Conservation (phyloP, 2,888 invertebrate genomes). For the Ecliptopera silaceata region DNA sequence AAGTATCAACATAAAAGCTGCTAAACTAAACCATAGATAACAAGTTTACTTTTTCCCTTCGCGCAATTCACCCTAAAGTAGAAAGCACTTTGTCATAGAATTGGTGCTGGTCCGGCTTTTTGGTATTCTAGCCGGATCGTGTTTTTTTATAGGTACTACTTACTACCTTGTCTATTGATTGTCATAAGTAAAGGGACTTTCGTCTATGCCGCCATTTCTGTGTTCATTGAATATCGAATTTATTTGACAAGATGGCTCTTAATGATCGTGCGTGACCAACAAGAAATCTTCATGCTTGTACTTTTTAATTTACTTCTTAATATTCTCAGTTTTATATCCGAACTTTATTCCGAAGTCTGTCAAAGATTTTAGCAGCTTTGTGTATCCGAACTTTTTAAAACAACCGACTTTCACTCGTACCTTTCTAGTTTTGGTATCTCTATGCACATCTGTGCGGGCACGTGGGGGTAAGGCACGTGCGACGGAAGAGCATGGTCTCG, state of each 20-base stretch:
- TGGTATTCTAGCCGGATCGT: neutral
- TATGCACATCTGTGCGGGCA: conserved; percentile 25
- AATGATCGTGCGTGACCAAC: too few relatives aligned
- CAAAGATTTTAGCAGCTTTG: neutral
- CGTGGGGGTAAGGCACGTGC: conserved; percentile 24
- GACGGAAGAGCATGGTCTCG: conserved; percentile 25
- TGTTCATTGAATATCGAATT: too few relatives aligned
- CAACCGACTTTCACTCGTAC: neutral
- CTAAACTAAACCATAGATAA: conserved; percentile 14
- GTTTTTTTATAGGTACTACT: too few relatives aligned
- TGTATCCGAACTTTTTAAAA: neutral
- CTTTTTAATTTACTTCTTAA: too few relatives aligned
- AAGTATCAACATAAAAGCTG: conserved; percentile 18
- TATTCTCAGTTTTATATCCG: too few relatives aligned
- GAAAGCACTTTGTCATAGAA: neutral
- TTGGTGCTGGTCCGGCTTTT: neutral
- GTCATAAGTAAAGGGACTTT: too few relatives aligned
- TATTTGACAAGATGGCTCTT: too few relatives aligned
- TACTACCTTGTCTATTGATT: too few relatives aligned
- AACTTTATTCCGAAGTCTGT: too few relatives aligned
- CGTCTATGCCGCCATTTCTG: too few relatives aligned
- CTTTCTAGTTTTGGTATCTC: neutral
- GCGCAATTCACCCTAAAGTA: conserved; percentile 22
- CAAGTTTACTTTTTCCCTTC: conserved; percentile 17
- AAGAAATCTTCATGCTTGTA: too few relatives aligned